Conservation (phyloP, 2,113 vertebrate species). For the Ageneiosus marmoratus region DNA sequence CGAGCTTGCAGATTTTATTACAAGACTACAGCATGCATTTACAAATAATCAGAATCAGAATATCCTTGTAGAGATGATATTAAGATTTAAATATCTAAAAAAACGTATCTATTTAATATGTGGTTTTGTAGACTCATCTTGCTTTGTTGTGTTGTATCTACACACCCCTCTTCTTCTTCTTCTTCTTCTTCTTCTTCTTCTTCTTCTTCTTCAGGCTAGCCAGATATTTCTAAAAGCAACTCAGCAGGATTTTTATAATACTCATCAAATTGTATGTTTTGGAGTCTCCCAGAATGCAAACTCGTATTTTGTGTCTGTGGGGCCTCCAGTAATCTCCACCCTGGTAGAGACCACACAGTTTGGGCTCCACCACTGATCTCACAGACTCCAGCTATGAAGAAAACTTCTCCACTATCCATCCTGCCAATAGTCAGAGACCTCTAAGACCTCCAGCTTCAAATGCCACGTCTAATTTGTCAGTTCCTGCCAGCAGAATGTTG, state of each 20-base stretch:
- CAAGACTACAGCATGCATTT: not conserved
- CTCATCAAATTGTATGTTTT: slow-evolving; percentile 1
- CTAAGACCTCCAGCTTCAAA: slow-evolving; percentile 1
- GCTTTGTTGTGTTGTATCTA: not conserved
- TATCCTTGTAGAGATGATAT: not conserved
- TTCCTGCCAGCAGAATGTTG: not conserved
- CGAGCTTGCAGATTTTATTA: not conserved
- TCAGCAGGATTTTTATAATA: slow-evolving; percentile 14
- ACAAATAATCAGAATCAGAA: not conserved
- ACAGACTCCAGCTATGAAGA: slow-evolving; percentile 7
- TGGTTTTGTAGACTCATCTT: not conserved
- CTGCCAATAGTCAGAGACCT: not conserved
- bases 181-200: not conserved
- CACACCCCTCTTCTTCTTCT: not conserved
- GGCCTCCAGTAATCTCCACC: slow-evolving; percentile 26
- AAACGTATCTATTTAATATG: not conserved
- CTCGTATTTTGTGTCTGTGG: slow-evolving; percentile 4
- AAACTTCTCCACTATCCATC: not conserved
- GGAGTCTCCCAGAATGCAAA: not conserved
- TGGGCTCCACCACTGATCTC: not conserved
- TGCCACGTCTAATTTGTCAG: not conserved
- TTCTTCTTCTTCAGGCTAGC: not conserved
- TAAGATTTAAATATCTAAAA: not conserved
- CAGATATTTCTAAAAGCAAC: not conserved
- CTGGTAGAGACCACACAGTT: slow-evolving; percentile 33